These are phyloP conservation scores for Trachemys scripta DNA, from an alignment of 2,113 vertebrate genomes.

Conservation along the genomic window DNA sequence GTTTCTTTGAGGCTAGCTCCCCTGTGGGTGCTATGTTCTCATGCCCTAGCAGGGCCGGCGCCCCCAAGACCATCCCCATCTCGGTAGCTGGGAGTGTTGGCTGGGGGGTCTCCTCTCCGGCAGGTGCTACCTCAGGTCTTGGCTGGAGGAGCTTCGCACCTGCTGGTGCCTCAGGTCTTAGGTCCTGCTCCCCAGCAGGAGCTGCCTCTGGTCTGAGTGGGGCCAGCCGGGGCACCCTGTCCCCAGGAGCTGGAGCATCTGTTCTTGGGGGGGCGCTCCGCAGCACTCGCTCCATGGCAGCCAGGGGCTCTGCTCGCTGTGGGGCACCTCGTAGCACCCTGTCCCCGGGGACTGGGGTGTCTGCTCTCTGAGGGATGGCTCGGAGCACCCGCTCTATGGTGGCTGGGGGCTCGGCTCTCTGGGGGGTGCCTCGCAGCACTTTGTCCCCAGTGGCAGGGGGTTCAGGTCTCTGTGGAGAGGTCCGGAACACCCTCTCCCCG, in stretches of 20 bases:
- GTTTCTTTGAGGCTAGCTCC: neutral
- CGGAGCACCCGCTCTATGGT: neutral
- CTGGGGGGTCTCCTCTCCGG: neutral
- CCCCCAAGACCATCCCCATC: neutral
- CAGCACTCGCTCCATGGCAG: neutral
- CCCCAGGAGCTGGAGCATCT: neutral
- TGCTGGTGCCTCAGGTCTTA: constrained; percentile 39
- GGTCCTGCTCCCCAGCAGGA: constrained; percentile 34
- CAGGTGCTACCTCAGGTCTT: neutral
- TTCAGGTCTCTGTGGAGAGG: neutral
- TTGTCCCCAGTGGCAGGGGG: neutral
- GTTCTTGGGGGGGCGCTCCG: neutral
- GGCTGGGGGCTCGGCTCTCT: neutral
- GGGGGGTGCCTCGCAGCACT: neutral
- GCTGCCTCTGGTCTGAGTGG: neutral
- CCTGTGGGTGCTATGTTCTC: neutral
- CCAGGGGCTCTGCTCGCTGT: neutral
- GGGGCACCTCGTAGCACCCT: neutral
- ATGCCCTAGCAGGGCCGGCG: neutral
- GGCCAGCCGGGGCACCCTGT: neutral
- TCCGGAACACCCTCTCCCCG: neutral
- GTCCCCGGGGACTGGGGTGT: neutral
- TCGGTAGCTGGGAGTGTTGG: neutral
- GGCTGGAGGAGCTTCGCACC: constrained; percentile 33
- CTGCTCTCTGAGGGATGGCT: neutral